phyloP scores from a whole-genome alignment of 2,113 vertebrate species.

The Brachionichthys hirsutus region DNA sequence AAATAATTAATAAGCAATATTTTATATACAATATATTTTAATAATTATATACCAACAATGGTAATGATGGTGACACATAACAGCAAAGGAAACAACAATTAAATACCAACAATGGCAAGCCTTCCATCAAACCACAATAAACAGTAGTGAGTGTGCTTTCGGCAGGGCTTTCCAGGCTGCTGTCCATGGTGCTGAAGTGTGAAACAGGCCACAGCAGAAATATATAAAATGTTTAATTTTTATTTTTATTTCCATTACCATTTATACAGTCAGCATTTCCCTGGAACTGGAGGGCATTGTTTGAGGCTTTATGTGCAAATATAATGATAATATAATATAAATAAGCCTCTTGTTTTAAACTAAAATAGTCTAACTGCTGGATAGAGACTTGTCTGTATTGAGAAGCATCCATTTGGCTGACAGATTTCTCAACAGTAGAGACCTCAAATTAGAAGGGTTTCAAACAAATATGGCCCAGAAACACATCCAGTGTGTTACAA shows the following conservation, averaged over 20 bases:
- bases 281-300: background rate
- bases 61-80: no score
- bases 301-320: background rate
- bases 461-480: constrained; percentile 22
- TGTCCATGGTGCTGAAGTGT: constrained; percentile 60
- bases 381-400: constrained; percentile 13
- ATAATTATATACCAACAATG: no score
- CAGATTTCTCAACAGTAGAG: constrained; percentile 36
- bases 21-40: no score
- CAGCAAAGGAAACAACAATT: no score
- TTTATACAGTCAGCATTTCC: background rate
- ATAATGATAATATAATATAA: background rate
- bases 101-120: no score
- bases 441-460: constrained; percentile 59
- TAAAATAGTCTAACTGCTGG: constrained; percentile 5
- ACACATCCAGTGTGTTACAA: constrained; percentile 16
- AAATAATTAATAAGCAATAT: no score
- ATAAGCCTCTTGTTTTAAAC: constrained; percentile 14
- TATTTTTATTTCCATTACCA: background rate
- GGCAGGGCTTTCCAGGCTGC: background rate
- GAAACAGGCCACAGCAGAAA: background rate
- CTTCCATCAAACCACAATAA: background rate
- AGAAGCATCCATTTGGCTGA: constrained; percentile 29
- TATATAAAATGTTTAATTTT: no score
- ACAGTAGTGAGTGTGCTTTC: background rate